Evolutionary conservation across 2,113 vertebrate genomes (phyloP), one percentile per base, ranked within the genome.

Genomic region (Seriola quinqueradiata): DNA sequence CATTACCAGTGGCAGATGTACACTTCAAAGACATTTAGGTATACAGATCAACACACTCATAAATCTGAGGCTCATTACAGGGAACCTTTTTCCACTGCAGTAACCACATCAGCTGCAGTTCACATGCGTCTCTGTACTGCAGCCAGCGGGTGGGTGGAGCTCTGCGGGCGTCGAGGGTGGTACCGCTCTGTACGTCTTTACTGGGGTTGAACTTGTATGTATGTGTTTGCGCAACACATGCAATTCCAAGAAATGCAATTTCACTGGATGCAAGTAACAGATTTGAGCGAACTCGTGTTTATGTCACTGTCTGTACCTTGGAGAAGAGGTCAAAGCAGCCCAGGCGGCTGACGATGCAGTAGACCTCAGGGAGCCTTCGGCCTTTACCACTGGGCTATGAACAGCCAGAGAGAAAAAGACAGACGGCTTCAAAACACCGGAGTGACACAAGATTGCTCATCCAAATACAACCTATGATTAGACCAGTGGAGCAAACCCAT

Each of bases 281-380:
- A 65, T 59, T n/a, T 50, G 16, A 8, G 5, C 21, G 52, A 25
- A 44, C 44, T 42, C 11, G 4, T 80, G 12, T 44, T 70, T 28
- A 25, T 54, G 32, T 57, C 11, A 8, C 13, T 8, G 0, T 50
- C n/a, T 64, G 28, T 93, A 98, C 98, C 97, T 98, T 99, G 3
- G 98, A 99, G 88, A 99, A 99, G 87, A 99, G 97, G 87, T 97
- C 97, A 84, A 99, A 99, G 93, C 98, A 99, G 28, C 98, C 97
- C 67, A 99, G 96, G 32, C 97, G 97, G 92, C 98, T 99, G 87
- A 99, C 97, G 19, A 99, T 99, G 94, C 98, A 99, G 95, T 99
- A 99, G 42, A 99, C 98, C 89, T 99, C 98, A 19, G 98, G 98
- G 58, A 99, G 96, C 70, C 97, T 95, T 68, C 98, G 96, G 58